These are phyloP conservation scores for Pinctada fucata DNA, from an alignment of 2,888 invertebrate species.

Conservation along the genomic window DNA sequence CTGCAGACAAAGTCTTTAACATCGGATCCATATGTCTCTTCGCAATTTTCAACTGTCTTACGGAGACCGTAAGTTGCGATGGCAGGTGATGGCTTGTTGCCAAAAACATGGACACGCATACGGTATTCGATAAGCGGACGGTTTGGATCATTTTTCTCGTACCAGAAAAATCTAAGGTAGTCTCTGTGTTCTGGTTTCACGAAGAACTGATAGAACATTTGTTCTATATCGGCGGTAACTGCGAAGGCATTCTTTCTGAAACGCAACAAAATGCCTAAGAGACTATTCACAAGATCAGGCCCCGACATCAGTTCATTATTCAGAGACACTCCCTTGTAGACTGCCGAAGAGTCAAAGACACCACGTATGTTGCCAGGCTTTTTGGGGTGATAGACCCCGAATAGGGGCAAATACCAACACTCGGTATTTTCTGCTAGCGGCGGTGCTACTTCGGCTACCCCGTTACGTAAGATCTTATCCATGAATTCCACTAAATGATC, in stretches of 20 bases:
- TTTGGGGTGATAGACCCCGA: too few species aligned
- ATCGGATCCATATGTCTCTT: conserved; percentile 9
- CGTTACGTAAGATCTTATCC: too few species aligned
- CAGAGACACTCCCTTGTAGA: too few species aligned
- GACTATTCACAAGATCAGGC: conserved; percentile 36
- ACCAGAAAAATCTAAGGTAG: conserved; percentile 49
- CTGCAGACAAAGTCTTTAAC: conserved; percentile 18
- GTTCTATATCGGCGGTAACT: conserved; percentile 37
- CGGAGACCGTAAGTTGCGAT: conserved; percentile 27
- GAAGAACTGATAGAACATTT: too few species aligned
- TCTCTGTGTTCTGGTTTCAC: conserved; percentile 40
- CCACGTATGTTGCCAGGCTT: too few species aligned
- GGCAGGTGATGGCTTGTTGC: conserved; percentile 38
- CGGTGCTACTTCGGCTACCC: too few species aligned
- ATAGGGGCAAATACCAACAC: too few species aligned
- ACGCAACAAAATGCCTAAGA: conserved; percentile 34
- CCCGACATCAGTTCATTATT: conserved; percentile 33
- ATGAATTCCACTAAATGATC: conserved; percentile 38
- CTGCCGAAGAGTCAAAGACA: too few species aligned
- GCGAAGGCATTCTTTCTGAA: conserved; percentile 35
- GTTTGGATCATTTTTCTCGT: conserved; percentile 42
- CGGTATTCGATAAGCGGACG: too few species aligned
- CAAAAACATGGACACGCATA: conserved; percentile 43
- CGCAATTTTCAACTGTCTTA: conserved; percentile 20
- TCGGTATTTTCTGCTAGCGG: too few species aligned